Evolutionary conservation across 2,888 invertebrate genomes (phyloP).

Genomic region (Drosophila colorata): DNA sequence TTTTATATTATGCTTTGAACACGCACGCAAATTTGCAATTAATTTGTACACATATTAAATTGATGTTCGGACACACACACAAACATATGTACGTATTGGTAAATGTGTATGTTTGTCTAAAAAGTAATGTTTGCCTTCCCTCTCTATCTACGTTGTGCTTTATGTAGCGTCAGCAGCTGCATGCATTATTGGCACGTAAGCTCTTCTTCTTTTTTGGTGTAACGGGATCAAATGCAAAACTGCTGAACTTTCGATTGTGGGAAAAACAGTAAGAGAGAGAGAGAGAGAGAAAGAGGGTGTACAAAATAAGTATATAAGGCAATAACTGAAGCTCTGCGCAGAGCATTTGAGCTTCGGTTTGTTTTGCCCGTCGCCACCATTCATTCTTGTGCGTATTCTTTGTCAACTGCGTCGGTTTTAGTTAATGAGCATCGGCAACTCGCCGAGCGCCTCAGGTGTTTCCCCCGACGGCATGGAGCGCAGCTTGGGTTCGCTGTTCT

Average conservation of each 20-base stretch:
- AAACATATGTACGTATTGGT: conserved; percentile 13
- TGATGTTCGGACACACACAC: conserved; percentile 24
- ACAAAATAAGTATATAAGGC: not conserved
- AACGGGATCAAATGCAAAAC: conserved; percentile 10
- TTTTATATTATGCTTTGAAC: conserved; percentile 22
- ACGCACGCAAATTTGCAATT: conserved; percentile 58
- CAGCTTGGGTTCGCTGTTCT: conserved; percentile 35
- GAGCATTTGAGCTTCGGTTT: conserved; percentile 40
- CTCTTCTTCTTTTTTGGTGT: conserved; percentile 10
- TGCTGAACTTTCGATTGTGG: conserved; percentile 5
- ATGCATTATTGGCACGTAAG: conserved; percentile 9
- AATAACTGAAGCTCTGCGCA: conserved; percentile 1
- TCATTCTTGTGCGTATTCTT: conserved; percentile 32
- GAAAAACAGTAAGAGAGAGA: not conserved
- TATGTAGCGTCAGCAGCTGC: conserved; percentile 12
- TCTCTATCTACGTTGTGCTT: conserved; percentile 11
- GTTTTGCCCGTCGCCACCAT: conserved; percentile 3
- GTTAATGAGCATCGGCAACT: conserved; percentile 63
- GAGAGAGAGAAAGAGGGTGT: not conserved
- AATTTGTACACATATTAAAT: conserved; percentile 55
- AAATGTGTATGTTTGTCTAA: conserved; percentile 13
- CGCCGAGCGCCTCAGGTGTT: conserved; percentile 69
- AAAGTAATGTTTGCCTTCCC: conserved; percentile 6
- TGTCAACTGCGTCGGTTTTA: conserved; percentile 62
- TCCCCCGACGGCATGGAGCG: conserved; percentile 53